A percentile compares a stretch with the other conserved stretches of the same genome.
Conservation (phyloP, 2,797 vertebrate genomes). For the Enteromius treurensis region DNA sequence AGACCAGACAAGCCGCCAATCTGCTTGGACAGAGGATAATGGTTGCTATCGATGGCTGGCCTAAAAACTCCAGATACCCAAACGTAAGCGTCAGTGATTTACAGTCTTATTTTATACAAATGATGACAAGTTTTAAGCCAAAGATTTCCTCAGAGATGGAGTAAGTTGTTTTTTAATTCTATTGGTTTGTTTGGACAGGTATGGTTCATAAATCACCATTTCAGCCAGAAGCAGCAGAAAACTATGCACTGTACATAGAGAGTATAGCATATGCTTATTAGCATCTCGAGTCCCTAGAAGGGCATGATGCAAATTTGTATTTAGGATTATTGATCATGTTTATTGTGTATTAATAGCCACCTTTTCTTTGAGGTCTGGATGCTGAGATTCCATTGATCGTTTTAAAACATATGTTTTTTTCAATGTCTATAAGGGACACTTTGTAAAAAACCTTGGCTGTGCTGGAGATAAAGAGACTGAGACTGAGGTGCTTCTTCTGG, state of each 20-base stretch:
- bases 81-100: conserved; percentile 80
- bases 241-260: neutral
- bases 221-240: neutral
- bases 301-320: neutral
- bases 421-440: conserved; percentile 85
- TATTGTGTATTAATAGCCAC: neutral
- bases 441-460: conserved; percentile 89
- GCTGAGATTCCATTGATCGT: neutral
- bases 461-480: conserved; percentile 95
- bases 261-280: neutral
- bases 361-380: neutral
- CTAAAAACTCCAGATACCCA: conserved; percentile 94
- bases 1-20: conserved; percentile 88
- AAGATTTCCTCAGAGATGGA: neutral
- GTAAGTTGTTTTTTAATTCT: neutral
- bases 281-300: neutral
- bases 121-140: neutral
- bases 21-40: conserved; percentile 93
- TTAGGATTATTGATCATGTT: neutral
- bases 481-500: conserved; percentile 92
- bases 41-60: conserved; percentile 96
- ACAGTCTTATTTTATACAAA: neutral
- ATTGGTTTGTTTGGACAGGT: neutral
- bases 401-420: neutral
- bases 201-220: neutral